A percentile compares a stretch with the other conserved stretches of the same genome.
These are phyloP conservation scores for Sitophilus oryzae DNA, from an alignment of 1,140 invertebrate genomes.

Conservation along the genomic window DNA sequence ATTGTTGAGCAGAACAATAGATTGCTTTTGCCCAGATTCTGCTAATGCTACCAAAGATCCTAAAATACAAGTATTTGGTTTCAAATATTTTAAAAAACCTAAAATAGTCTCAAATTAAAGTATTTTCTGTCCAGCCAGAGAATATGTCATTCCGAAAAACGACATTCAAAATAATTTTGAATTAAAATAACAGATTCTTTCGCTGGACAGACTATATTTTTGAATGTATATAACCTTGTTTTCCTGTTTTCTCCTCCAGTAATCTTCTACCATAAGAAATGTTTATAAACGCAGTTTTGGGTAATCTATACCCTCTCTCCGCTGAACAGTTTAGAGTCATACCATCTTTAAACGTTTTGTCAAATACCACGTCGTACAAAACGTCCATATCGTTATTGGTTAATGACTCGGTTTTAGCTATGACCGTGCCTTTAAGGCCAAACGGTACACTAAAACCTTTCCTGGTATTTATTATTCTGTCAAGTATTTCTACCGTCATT, in stretches of 20 bases:
- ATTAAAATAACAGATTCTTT: too few relatives aligned
- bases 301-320: constrained; percentile 50
- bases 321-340: constrained; percentile 51
- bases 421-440: constrained; percentile 75
- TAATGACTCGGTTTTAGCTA: constrained; percentile 57
- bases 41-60: not conserved
- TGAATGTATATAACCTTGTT: too few relatives aligned
- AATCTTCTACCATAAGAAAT: constrained; percentile 49
- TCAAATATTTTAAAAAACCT: too few relatives aligned
- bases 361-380: constrained; percentile 71
- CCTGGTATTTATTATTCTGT: constrained; percentile 75
- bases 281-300: constrained; percentile 55
- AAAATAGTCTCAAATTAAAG: too few relatives aligned
- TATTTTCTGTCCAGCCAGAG: too few relatives aligned
- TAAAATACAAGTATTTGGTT: not conserved
- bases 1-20: constrained; percentile 5
- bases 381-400: constrained; percentile 46
- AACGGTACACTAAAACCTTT: constrained; percentile 71
- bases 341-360: constrained; percentile 66
- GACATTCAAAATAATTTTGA: too few relatives aligned
- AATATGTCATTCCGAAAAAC: too few relatives aligned
- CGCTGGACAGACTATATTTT: too few relatives aligned
- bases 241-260: constrained; percentile 43
- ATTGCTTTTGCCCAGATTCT: not conserved
- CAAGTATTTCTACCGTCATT: constrained; percentile 64